Percentiles rank a stretch among this genome's conserved stretches.
Evolutionary conservation across 2,888 invertebrate species (phyloP).

Genomic region (Ernsta delagoae): DNA sequence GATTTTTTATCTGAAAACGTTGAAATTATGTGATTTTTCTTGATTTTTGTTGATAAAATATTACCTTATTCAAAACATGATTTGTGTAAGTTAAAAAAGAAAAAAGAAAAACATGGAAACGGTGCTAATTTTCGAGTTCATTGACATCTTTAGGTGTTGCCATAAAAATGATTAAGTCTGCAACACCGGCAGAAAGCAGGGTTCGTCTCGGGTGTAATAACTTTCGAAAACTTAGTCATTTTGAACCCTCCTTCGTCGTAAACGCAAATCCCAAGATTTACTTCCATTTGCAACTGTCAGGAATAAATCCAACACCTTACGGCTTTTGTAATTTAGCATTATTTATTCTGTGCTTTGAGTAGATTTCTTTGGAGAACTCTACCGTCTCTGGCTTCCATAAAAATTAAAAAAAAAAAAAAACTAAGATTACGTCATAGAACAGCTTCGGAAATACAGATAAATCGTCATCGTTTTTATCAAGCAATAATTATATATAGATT

Average conservation of each 20-base stretch:
- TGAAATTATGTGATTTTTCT: too few relatives aligned
- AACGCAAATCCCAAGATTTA: conserved; percentile 49
- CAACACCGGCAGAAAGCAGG: conserved; percentile 13
- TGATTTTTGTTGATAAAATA: too few relatives aligned
- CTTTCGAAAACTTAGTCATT: conserved; percentile 39
- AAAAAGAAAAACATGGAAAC: neutral
- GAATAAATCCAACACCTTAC: conserved; percentile 48
- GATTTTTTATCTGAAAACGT: too few relatives aligned
- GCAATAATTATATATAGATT: too few relatives aligned
- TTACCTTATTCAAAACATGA: too few relatives aligned
- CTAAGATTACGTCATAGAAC: too few relatives aligned
- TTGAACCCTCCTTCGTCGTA: conserved; percentile 47
- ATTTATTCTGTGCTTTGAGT: neutral
- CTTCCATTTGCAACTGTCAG: conserved; percentile 45
- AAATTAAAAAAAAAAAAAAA: too few relatives aligned
- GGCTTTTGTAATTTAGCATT: conserved; percentile 37
- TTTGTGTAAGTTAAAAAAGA: too few relatives aligned
- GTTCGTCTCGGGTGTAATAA: conserved; percentile 35
- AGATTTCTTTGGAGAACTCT: neutral
- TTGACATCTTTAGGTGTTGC: conserved; percentile 18
- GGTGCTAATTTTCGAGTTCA: conserved; percentile 10
- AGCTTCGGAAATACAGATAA: too few relatives aligned
- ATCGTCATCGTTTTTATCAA: too few relatives aligned
- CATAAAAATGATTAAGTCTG: conserved; percentile 21
- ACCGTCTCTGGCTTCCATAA: too few relatives aligned